Conservation (phyloP, 35 echinoderm and acorn worm genomes). For the Heliocidaris erythrogramma region DNA sequence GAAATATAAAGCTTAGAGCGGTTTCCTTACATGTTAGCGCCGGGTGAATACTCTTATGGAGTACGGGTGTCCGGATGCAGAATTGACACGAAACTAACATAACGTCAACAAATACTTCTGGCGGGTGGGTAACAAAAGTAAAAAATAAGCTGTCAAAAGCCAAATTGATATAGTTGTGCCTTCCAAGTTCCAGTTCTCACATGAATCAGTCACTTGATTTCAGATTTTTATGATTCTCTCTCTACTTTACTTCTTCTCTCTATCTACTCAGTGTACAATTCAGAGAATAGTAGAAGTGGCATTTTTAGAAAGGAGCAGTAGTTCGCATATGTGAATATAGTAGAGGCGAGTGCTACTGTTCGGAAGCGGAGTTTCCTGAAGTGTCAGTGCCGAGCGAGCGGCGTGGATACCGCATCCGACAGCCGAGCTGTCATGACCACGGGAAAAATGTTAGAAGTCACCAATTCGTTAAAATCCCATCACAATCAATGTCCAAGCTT, state of each 20-base stretch:
- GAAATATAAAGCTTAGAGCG: slow-evolving; percentile 44
- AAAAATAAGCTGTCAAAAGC: not conserved
- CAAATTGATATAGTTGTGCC: not conserved
- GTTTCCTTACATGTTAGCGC: slow-evolving; percentile 40
- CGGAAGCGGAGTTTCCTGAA: not conserved
- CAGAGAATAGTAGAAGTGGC: not conserved
- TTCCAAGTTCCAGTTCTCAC: not conserved
- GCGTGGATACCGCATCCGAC: not conserved
- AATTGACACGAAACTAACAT: slow-evolving; percentile 32
- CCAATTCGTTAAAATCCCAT: not conserved
- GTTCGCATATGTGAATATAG: not conserved
- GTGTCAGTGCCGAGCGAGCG: not conserved
- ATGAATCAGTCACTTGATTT: no score
- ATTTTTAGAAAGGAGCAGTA: not conserved
- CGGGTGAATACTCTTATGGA: slow-evolving; percentile 21
- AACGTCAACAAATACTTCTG: slow-evolving; percentile 27
- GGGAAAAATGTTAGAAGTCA: not conserved
- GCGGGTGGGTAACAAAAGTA: slow-evolving; percentile 8
- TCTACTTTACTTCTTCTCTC: not conserved
- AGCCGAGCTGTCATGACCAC: not conserved
- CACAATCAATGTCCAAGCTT: not conserved
- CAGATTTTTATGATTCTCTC: no score
- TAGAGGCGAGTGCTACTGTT: not conserved
- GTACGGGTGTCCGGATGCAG: not conserved
- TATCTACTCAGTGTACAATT: not conserved